A percentile compares a stretch with the other conserved stretches of the same genome.
These are phyloP conservation scores for Vidua chalybeata DNA, from an alignment of 2,113 vertebrate genomes.

Conservation along the genomic window DNA sequence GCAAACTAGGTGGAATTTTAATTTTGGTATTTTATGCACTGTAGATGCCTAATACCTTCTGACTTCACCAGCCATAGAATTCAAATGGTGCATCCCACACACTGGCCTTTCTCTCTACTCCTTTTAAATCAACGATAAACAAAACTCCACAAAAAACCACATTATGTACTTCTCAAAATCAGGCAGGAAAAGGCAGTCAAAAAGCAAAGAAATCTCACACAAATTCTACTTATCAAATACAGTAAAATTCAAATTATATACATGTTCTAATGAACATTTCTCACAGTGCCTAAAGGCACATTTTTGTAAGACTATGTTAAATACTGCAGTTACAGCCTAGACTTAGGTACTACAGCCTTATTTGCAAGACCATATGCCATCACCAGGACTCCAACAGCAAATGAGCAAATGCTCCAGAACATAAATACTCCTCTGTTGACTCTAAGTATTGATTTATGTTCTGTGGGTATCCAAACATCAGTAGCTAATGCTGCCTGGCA, in stretches of 20 bases:
- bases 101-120: not conserved
- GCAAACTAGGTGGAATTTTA: not conserved
- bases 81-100: not conserved
- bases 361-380: not conserved
- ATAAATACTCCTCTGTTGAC: not conserved
- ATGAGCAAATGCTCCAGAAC: not conserved
- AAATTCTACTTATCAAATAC: not conserved
- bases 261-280: not conserved
- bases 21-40: not conserved
- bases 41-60: not conserved
- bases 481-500: not conserved
- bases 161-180: not conserved
- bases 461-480: not conserved
- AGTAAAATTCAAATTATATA: not conserved
- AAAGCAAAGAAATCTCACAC: not conserved
- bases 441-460: not conserved
- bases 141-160: not conserved
- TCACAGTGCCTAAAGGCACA: not conserved
- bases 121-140: not conserved
- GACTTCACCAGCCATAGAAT: not conserved
- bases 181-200: not conserved
- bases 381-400: not conserved
- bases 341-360: not conserved
- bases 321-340: not conserved
- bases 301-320: not conserved